These are phyloP conservation scores for Andrena praecox DNA, from an alignment of 2,888 invertebrate genomes.

Conservation along the genomic window DNA sequence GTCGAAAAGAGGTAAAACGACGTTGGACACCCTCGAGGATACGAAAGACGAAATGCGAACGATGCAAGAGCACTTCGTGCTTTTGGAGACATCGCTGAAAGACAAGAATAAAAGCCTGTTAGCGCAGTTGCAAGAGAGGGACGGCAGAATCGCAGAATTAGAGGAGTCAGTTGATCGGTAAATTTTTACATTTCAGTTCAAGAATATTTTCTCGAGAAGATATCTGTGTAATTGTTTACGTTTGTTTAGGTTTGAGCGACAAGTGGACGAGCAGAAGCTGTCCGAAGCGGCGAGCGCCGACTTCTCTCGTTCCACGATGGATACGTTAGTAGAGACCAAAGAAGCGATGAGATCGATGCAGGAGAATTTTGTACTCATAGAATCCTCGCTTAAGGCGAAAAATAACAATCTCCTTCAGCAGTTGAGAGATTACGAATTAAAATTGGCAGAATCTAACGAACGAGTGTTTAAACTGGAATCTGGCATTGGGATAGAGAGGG, in stretches of 20 bases:
- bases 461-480: constrained; percentile 78
- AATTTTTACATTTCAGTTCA: constrained; percentile 24
- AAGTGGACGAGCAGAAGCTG: constrained; percentile 73
- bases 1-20: constrained; percentile 89
- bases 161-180: constrained; percentile 86
- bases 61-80: constrained; percentile 92
- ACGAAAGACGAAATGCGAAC: constrained; percentile 92
- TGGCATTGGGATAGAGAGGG: constrained; percentile 73
- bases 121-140: constrained; percentile 86
- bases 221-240: constrained; percentile 16
- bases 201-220: constrained; percentile 2
- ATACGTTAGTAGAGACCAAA: constrained; percentile 91
- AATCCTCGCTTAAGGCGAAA: constrained; percentile 90
- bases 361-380: constrained; percentile 90
- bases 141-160: constrained; percentile 86
- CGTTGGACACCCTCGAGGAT: constrained; percentile 91
- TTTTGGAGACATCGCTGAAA: constrained; percentile 90
- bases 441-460: constrained; percentile 83
- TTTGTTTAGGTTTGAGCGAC: constrained; percentile 73
- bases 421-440: constrained; percentile 86
- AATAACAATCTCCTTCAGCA: constrained; percentile 87
- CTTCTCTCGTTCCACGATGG: constrained; percentile 86
- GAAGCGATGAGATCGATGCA: constrained; percentile 93
- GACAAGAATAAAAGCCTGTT: constrained; percentile 88
- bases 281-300: constrained; percentile 76